Base-by-base conservation (phyloP, 2,797 vertebrate species). In the Aotus griseimembra region DNA sequence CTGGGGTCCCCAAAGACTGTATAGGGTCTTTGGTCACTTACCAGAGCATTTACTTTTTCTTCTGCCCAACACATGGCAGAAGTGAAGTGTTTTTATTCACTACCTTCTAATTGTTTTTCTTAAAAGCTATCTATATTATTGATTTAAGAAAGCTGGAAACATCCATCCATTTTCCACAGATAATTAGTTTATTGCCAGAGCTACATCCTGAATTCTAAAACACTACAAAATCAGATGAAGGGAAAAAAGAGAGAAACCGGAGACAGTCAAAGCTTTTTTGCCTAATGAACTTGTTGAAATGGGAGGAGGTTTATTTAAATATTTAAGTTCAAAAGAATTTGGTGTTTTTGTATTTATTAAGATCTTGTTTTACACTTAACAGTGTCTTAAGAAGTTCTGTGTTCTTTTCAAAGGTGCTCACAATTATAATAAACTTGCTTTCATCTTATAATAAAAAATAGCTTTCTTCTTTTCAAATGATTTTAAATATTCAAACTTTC, bases 191-290 rank as follows among this genome's bases (percentile, higher is more conserved):
- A 88, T 93, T 94, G 76, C 41, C 88, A 85, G 73, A 82, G 57
- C 73, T 94, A 75, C 10, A 72, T 5, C 10, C 17, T 92, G 92
- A 96, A 93, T 98, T 97, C 93, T 92, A 90, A 96, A 97, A 88
- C 28, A 81, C 26, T 55, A 75, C 48, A 88, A 90, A 94, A 93
- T 83, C 75, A 80, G 83, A 90, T 58, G 39, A n/a, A 96, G 20
- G 33, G 52, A 24, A 86, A 89, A 91, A 88, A 88, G 82, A 57
- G 70, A 94, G 52, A 94, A 75, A 90, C 90, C 39, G 33, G 36
- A 90, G 83, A 90, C 72, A 30, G 36, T 52, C 30, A 91, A 95
- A 92, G 24, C n/a, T 70, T 84, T 84, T 88, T 83, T 87, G 30
- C n/a, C n/a, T 95, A 88, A 90, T 76, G 46, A 92, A 83, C 24